Percentiles rank a stretch among this genome's conserved stretches.
phyloP scores from a whole-genome alignment of 2,797 vertebrate genomes.

The Enteromius trimaculatus region DNA sequence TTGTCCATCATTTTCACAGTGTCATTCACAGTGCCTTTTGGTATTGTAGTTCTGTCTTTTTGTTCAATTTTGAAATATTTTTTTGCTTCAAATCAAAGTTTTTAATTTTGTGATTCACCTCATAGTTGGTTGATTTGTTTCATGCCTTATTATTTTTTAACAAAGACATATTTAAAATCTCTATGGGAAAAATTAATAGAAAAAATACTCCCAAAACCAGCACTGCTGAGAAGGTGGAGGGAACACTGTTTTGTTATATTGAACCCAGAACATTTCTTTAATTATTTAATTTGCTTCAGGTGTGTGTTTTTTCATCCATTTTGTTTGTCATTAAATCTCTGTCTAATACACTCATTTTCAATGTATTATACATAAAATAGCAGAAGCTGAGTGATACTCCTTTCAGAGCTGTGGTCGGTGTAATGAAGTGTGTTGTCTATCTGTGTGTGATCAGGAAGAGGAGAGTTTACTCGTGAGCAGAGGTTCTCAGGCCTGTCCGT shows the following conservation, averaged over 20 bases:
- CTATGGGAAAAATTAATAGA: too few relatives aligned
- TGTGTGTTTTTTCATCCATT: background rate
- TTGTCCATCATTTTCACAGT: background rate
- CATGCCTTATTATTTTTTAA: background rate
- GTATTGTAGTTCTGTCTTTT: background rate
- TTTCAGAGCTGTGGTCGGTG: background rate
- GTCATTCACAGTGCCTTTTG: background rate
- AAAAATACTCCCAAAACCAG: background rate
- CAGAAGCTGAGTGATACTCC: background rate
- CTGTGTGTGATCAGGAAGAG: conserved; percentile 71
- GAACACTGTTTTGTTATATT: background rate
- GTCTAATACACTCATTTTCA: conserved; percentile 22
- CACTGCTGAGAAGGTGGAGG: background rate
- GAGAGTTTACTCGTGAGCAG: conserved; percentile 62
- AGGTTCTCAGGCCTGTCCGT: conserved; percentile 84
- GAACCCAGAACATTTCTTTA: conserved; percentile 21
- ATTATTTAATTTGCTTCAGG: background rate
- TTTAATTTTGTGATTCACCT: background rate
- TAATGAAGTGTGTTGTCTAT: conserved; percentile 18
- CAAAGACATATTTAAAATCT: background rate
- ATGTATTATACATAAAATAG: background rate
- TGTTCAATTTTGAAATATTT: background rate
- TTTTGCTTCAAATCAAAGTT: background rate
- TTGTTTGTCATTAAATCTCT: background rate
- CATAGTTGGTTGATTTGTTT: background rate